phyloP scores from a whole-genome alignment of 2,797 vertebrate genomes.

The Phrynocephalus vlangalii region DNA sequence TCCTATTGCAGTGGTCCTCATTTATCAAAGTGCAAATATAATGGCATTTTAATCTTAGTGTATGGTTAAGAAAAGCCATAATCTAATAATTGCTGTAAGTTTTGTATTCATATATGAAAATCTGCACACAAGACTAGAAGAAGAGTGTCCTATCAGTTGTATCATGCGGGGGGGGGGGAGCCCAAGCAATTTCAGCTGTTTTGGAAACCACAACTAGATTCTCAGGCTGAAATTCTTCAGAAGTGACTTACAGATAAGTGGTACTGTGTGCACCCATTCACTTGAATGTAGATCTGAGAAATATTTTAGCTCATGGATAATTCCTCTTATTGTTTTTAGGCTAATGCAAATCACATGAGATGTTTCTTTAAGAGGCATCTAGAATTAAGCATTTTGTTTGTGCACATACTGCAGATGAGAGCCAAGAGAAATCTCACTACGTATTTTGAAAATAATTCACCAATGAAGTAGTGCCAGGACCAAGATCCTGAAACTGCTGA shows the following conservation, averaged over 20 bases:
- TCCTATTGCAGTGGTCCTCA: slow-evolving; percentile 73
- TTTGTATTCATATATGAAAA: slow-evolving; percentile 67
- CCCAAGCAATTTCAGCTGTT: slow-evolving; percentile 50
- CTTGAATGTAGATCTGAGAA: not conserved
- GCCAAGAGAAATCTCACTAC: not conserved
- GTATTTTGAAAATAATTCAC: not conserved
- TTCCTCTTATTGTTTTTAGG: not conserved
- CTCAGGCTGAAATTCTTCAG: not conserved
- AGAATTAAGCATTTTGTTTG: not conserved
- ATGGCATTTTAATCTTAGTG: slow-evolving; percentile 72
- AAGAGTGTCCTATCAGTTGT: slow-evolving; percentile 47
- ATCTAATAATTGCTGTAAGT: slow-evolving; percentile 72
- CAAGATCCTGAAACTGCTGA: too few relatives aligned
- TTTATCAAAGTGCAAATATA: slow-evolving; percentile 70
- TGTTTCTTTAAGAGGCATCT: not conserved
- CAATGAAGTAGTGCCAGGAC: not conserved
- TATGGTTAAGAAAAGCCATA: slow-evolving; percentile 63
- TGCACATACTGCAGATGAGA: not conserved
- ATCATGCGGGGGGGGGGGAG: slow-evolving; percentile 24
- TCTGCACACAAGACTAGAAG: slow-evolving; percentile 66
- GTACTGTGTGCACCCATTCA: accelerated
- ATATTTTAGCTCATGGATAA: slow-evolving; percentile 5
- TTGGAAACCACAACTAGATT: slow-evolving; percentile 44
- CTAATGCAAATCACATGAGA: slow-evolving; percentile 13
- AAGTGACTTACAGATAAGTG: not conserved